These are phyloP conservation scores for Petrocephalus zakoni DNA, from an alignment of 2,113 vertebrate species.

Conservation along the genomic window DNA sequence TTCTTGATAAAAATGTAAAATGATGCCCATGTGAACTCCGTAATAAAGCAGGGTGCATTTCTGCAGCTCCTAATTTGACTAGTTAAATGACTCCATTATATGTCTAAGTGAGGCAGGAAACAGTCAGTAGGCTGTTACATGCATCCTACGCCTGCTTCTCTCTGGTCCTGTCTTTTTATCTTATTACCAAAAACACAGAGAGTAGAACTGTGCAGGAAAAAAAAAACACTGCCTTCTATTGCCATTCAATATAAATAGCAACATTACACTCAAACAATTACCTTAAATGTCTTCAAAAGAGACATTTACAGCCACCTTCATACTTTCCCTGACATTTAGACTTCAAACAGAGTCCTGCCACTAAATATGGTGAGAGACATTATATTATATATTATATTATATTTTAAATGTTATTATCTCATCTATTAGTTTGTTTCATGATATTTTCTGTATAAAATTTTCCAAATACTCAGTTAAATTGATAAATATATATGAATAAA, in stretches of 20 bases:
- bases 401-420: background rate
- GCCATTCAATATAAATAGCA: background rate
- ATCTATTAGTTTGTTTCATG: background rate
- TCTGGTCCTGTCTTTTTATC: background rate
- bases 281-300: background rate
- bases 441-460: background rate
- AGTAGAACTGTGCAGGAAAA: background rate
- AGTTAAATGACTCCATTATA: slow-evolving; percentile 99
- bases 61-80: slow-evolving; percentile 98
- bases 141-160: slow-evolving; percentile 34
- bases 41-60: slow-evolving; percentile 99
- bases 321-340: background rate
- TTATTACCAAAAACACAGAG: background rate
- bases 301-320: background rate
- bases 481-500: background rate
- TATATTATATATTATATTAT: too few relatives aligned
- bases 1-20: slow-evolving; percentile 99
- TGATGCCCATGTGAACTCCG: slow-evolving; percentile 95
- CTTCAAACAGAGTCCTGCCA: background rate
- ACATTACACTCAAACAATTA: background rate
- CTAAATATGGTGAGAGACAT: background rate
- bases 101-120: slow-evolving; percentile 99
- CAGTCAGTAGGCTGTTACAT: slow-evolving; percentile 99
- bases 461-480: background rate
- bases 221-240: background rate